Conservation (phyloP, 2,797 vertebrate species). For the Adelosebastes latens region DNA sequence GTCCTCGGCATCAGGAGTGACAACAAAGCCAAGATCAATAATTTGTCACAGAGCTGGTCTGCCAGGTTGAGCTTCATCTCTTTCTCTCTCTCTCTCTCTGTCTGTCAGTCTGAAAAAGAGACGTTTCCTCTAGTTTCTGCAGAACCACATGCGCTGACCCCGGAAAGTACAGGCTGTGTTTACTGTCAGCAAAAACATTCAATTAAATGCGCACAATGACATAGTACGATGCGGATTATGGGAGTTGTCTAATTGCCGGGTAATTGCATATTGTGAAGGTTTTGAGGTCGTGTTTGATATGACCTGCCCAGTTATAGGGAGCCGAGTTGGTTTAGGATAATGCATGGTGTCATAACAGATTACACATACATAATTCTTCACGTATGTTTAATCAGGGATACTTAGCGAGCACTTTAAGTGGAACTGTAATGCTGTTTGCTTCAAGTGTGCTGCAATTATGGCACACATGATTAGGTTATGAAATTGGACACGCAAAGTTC, state of each 20-base stretch:
- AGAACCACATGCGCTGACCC: constrained; percentile 39
- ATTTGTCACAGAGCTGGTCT: constrained; percentile 59
- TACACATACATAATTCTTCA: constrained; percentile 52
- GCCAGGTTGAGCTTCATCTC: constrained; percentile 29
- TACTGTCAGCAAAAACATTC: constrained; percentile 61
- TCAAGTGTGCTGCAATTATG: constrained; percentile 31
- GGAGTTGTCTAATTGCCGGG: constrained; percentile 66
- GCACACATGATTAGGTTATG: constrained; percentile 53
- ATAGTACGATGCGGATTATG: constrained; percentile 51
- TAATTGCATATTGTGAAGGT: constrained; percentile 64
- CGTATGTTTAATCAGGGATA: constrained; percentile 53
- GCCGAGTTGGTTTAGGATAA: constrained; percentile 48
- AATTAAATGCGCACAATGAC: constrained; percentile 69
- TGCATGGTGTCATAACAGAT: constrained; percentile 61
- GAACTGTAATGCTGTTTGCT: constrained; percentile 44
- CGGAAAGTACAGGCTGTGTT: constrained; percentile 44
- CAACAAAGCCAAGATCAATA: constrained; percentile 70
- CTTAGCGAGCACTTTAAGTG: constrained; percentile 36
- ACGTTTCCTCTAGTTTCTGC: constrained; percentile 43
- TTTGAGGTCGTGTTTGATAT: constrained; percentile 55
- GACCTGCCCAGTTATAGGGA: constrained; percentile 55
- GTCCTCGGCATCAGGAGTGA: constrained; percentile 41
- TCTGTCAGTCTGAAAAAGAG: constrained; percentile 38
- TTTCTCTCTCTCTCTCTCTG: not conserved
- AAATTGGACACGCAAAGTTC: constrained; percentile 56